phyloP scores from a whole-genome alignment of 2,113 vertebrate genomes.

The Bos taurus region DNA sequence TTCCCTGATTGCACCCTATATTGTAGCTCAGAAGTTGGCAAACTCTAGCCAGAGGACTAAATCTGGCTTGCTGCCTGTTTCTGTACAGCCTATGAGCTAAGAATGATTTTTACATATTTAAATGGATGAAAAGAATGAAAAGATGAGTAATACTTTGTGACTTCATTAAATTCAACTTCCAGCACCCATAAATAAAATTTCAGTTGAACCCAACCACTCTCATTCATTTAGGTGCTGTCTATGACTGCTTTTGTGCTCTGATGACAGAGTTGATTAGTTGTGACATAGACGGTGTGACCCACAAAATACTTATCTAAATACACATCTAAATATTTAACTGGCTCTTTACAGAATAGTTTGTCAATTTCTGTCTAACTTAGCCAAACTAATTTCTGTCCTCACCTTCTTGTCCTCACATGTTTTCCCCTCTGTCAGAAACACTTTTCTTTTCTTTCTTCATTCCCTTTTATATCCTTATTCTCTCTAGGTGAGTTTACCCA shows the following conservation, averaged over 20 bases:
- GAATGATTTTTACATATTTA: constrained; percentile 27
- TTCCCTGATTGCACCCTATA: neutral
- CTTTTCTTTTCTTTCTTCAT: neutral
- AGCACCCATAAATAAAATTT: constrained; percentile 16
- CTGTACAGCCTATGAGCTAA: neutral
- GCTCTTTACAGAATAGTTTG: neutral
- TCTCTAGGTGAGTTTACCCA: neutral
- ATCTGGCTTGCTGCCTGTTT: neutral
- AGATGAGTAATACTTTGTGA: constrained; percentile 1
- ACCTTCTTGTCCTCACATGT: neutral
- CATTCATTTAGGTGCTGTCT: neutral
- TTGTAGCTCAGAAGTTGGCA: neutral
- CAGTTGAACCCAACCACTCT: neutral
- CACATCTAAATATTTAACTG: neutral
- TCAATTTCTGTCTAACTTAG: neutral
- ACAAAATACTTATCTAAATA: neutral
- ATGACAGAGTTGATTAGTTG: neutral
- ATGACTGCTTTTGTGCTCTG: neutral
- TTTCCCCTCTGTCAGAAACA: neutral
- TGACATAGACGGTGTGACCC: neutral
- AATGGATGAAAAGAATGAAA: neutral
- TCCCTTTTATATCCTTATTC: neutral
- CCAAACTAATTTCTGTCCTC: neutral
- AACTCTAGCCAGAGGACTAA: neutral
- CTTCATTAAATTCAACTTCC: neutral